A percentile compares a stretch with the other conserved stretches of the same genome.
phyloP scores from a whole-genome alignment of 2,888 invertebrate species.

The Orthonychiurus folsomi region DNA sequence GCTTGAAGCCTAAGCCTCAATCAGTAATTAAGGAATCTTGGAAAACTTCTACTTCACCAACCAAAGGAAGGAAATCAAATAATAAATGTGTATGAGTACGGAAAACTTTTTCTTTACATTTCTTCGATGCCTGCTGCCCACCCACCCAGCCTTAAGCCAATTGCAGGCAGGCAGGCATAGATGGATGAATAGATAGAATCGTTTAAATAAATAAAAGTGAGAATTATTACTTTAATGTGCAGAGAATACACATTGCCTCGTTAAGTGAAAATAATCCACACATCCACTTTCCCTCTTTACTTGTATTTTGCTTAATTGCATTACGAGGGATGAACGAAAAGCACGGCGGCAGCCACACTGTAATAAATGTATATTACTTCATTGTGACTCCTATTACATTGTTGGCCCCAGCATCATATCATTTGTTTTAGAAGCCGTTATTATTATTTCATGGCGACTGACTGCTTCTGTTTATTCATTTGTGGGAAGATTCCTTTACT shows the following conservation, averaged over 20 bases:
- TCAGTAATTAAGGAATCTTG: neutral
- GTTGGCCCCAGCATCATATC: too few relatives aligned
- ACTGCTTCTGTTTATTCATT: too few relatives aligned
- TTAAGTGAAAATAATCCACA: neutral
- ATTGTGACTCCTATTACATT: neutral
- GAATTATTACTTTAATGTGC: neutral
- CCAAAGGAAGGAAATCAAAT: neutral
- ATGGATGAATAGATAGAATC: too few relatives aligned
- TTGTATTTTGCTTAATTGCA: neutral
- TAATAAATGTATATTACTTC: neutral
- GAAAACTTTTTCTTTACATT: neutral
- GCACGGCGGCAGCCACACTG: too few relatives aligned
- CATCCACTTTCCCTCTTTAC: neutral
- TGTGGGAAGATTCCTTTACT: too few relatives aligned
- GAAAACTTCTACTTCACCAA: neutral
- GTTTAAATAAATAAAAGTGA: slow-evolving; percentile 1
- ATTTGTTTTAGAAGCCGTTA: too few relatives aligned
- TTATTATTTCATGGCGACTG: too few relatives aligned
- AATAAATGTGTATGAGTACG: neutral
- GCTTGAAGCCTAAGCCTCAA: neutral
- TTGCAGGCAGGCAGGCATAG: too few relatives aligned
- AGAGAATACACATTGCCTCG: too few relatives aligned
- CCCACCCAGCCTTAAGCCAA: too few relatives aligned
- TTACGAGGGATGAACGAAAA: neutral
- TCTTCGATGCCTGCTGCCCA: neutral